Base-by-base conservation (phyloP, 2,888 invertebrate genomes). In the Cosmia trapezina region DNA sequence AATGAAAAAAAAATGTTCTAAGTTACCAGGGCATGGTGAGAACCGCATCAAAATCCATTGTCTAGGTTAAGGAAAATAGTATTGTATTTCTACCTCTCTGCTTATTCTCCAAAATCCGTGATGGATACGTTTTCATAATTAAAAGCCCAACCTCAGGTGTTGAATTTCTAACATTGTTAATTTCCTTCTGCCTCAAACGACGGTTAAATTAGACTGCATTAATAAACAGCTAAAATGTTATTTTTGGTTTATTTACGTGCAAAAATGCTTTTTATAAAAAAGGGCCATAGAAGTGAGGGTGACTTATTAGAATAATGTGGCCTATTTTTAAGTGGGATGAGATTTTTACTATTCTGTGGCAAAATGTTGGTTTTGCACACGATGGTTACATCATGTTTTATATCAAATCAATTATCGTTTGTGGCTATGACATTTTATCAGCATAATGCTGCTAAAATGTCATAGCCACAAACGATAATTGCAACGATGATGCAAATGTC, bases 101-200 rank as follows among this genome's bases (percentile, higher is more conserved):
- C 41, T 28, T 53, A 67, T 41, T 37, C 61, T 53, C 9, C 11
- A 47, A 47, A 43, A 54, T 4, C 41, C 70, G 37, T 81, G 74
- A 81, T 70, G 49, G 28, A 83, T 74, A 68, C 14, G 17, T 57
- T 59, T 49, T 45, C 61, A 79, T 81, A 70, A 83, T 81, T 47
- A 74, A 76, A 78, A 70, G 61, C 43, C 43, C 68, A 59, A 54
- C 64, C 83, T 64, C 81, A 81, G 81, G 81, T 81, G 80, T 54
- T 68, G 57, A 64, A 28, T 74, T 41, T 54, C 54, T 60, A 73
- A 83, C 56, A 45, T 49, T 64, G 70, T 61, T 70, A 69, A 79
- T 81, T 83, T 61, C 45, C 51, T 8, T 51, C 45, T 37, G 28
- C 53, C 49, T 51, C 70, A 70, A 79, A 78, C 45, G 73, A 22